Conservation (phyloP, 2,888 invertebrate species). For the Cerastoderma edule region DNA sequence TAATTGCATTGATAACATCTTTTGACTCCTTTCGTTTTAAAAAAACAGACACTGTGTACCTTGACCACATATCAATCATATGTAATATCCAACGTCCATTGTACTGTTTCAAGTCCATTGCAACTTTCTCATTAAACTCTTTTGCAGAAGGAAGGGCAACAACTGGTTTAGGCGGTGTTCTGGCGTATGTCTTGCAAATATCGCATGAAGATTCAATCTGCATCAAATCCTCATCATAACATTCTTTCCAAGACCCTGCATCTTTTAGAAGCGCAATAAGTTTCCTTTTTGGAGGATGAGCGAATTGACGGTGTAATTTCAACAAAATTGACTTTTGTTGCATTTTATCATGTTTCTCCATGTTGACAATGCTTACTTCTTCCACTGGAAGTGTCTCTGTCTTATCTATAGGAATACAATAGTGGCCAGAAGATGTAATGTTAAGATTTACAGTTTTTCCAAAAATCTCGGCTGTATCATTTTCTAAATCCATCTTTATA, state of each 20-base stretch:
- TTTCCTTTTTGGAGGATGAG: conserved; percentile 32
- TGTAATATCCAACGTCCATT: conserved; percentile 45
- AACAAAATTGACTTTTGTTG: background rate
- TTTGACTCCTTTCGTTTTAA: conserved; percentile 32
- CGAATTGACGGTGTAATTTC: conserved; percentile 35
- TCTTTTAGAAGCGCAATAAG: conserved; percentile 33
- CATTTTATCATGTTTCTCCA: conserved; percentile 26
- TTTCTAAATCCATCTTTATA: conserved; percentile 44
- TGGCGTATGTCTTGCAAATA: conserved; percentile 37
- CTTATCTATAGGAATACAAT: conserved; percentile 42
- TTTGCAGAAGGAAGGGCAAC: conserved; percentile 40
- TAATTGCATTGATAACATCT: conserved; percentile 44
- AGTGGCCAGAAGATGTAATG: conserved; percentile 48
- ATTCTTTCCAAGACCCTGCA: conserved; percentile 35
- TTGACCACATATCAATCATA: conserved; percentile 50
- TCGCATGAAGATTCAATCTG: conserved; percentile 35
- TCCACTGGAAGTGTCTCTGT: conserved; percentile 27
- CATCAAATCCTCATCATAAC: conserved; percentile 8
- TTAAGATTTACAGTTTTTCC: conserved; percentile 34
- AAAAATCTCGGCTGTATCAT: conserved; percentile 46
- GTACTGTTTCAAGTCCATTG: conserved; percentile 52
- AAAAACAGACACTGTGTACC: conserved; percentile 44
- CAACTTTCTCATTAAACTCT: conserved; percentile 49
- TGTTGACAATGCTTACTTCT: conserved; percentile 30
- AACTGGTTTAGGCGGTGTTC: conserved; percentile 42